These are phyloP conservation scores for Aphelenchoides fujianensis DNA, from an alignment of 1,140 invertebrate species.

Conservation along the genomic window DNA sequence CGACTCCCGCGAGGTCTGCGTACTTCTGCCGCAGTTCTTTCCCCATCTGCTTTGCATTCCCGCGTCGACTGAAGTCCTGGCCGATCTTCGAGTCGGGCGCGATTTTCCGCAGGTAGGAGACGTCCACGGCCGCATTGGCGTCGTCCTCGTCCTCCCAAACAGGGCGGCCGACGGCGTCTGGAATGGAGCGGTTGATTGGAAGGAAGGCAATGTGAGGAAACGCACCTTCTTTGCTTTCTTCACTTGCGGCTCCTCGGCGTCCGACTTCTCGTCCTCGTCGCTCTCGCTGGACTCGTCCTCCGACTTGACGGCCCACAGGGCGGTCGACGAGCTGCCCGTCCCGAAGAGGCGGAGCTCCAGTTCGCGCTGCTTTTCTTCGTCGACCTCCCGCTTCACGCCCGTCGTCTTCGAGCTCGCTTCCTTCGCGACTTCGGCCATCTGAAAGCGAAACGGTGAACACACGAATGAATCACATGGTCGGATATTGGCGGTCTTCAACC, in stretches of 20 bases:
- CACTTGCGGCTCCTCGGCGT: background rate
- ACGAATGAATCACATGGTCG: background rate
- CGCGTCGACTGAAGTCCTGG: background rate
- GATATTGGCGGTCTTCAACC: background rate
- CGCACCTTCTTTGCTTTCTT: background rate
- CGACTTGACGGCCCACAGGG: background rate
- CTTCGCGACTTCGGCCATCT: background rate
- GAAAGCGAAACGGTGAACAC: background rate
- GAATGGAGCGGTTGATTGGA: background rate
- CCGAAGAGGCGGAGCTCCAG: constrained; percentile 16
- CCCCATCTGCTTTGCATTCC: constrained; percentile 13
- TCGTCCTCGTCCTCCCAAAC: constrained; percentile 24
- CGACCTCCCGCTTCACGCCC: background rate
- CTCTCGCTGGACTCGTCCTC: background rate
- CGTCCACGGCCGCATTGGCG: background rate
- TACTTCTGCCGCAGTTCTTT: constrained; percentile 12
- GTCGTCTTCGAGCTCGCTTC: background rate
- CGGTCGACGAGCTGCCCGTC: background rate
- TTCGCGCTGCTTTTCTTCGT: constrained; percentile 6
- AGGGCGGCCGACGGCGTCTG: background rate
- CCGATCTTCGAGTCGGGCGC: constrained; percentile 3
- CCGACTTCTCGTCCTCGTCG: constrained; percentile 6
- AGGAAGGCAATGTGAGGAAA: too few relatives aligned
- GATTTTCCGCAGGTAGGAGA: constrained; percentile 12
- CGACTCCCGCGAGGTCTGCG: constrained; percentile 5